Base-by-base conservation (phyloP, 2,113 vertebrate genomes). In the Colistium nudipinnis region DNA sequence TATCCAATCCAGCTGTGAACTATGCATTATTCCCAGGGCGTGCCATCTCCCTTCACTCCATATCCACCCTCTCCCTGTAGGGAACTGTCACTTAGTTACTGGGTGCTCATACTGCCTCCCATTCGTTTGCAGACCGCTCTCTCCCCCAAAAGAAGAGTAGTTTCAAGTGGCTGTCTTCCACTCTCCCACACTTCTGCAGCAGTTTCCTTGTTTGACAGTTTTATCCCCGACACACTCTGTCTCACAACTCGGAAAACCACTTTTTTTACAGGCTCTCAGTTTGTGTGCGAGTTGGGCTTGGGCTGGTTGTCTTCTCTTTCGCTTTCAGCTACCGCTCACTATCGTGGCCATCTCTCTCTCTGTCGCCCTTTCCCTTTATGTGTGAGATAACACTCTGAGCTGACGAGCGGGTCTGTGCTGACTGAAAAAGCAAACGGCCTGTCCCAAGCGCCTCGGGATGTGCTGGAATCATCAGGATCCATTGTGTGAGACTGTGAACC, bases 61-160 rank as follows among this genome's bases (percentile, higher is more conserved):
- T 61, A 76, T 84, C 81, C 75, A 65, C 81, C 64, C 41, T 57
- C 76, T 82, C 82, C 85, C 85, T 74, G 82, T 74, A 13, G 82
- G 86, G 88, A 88, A 77, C 82, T 90, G 86, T 87, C 84, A 85
- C 70, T 87, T 75, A 80, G 77, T 84, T 88, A 81, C 74, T 76
- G 76, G 84, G 79, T 67, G 52, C 74, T 87, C 86, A 72, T 59
- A 38, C 81, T n/a, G 48, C 49, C 60, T 80, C 64, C 51, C 39
- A 60, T 67, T 68, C 55, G 70, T 72, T 72, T 52, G 14, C 78
- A 70, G 35, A 43, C 74, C 71, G 61, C 68, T 9, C 82, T 60
- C 68, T 67, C 49, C 16, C 59, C 68, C 62, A 7, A 49, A 66
- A 74, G 74, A 51, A 57, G 59, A 79, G 74, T 19, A 25, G 82